Conservation (phyloP, 2,113 vertebrate species). For the Brienomyrus longianalis region DNA sequence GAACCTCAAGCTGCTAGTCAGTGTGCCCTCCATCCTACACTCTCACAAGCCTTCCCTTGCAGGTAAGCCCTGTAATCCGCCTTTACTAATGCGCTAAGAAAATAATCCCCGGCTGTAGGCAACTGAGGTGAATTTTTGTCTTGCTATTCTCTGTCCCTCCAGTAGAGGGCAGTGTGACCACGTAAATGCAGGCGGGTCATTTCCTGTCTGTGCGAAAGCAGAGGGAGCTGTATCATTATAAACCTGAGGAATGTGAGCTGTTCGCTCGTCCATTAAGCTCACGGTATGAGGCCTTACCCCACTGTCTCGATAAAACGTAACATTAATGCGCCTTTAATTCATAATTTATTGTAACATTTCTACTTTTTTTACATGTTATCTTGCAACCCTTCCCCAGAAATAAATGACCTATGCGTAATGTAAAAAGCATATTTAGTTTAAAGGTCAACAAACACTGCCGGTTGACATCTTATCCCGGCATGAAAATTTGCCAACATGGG, state of each 20-base stretch:
- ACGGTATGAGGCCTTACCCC: not conserved
- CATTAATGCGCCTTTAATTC: not conserved
- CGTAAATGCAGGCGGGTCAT: conserved; percentile 11
- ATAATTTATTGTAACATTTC: not conserved
- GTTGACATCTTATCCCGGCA: not conserved
- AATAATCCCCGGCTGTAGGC: not conserved
- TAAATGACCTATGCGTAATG: not conserved
- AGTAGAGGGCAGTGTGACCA: conserved; percentile 66
- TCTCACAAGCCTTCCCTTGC: conserved; percentile 89
- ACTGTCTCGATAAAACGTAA: not conserved
- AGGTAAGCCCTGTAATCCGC: conserved; percentile 53
- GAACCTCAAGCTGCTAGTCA: conserved; percentile 76
- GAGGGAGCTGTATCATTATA: not conserved
- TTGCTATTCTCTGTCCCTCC: conserved; percentile 34
- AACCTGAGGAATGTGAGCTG: conserved; percentile 32
- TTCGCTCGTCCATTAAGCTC: not conserved
- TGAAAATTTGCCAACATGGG: not conserved
- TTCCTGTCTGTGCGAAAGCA: not conserved
- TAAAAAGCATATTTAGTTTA: not conserved
- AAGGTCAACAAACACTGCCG: not conserved
- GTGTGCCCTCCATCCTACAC: conserved; percentile 81
- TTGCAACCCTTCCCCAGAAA: not conserved
- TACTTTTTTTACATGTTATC: not conserved
- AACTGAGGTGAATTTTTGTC: not conserved
- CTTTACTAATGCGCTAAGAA: not conserved